Evolutionary conservation across 1,140 invertebrate species (phyloP), one percentile per base, ranked within the genome.

Genomic region (Zaprionus inermis): DNA sequence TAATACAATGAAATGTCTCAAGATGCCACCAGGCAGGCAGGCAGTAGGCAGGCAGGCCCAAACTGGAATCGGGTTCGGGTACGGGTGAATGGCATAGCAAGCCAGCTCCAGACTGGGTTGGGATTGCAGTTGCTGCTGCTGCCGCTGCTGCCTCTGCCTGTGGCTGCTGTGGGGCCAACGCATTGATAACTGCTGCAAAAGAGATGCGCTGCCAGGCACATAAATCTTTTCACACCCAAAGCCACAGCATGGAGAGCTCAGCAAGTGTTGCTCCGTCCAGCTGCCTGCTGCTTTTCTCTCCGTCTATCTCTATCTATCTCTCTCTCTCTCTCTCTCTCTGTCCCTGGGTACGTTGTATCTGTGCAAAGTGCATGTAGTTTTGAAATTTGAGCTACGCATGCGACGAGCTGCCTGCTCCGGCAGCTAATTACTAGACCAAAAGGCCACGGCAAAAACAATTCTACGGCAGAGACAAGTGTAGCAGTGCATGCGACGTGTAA

Each of bases 301-400:
- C 22, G 1, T 4, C 22, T 24, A 1, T 24, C 22, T 24, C 24
- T 28, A 0, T 4, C 24, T 28, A 3, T 4, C 24, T 28, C 24
- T 28, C 24, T 28, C 1, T 4, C 24, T 28, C 24, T 28, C 5
- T 5, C 24, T 24, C 52, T 28, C n/a, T n/a, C n/a, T n/a, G n/a
- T n/a, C n/a, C n/a, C n/a, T n/a, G n/a, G n/a, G n/a, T n/a, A n/a
- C n/a, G 24, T 22, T 20, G 76, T 88, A 88, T 82, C 79, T 88
- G 83, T 71, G 83, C 83, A 82, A 86, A 83, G 83, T 86, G 82
- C 82, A 86, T 86, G 83, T 86, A 86, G 76, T 82, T 86, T 86
- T 88, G 83, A 86, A 86, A 86, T 86, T 86, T 86, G 83, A 86
- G 83, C 83, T 79, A 86, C 79, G 83, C 79, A 88, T 88, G 79